A percentile compares a stretch with the other conserved stretches of the same genome.
Evolutionary conservation across 2,797 vertebrate species (phyloP).

Genomic region (Rhodeus uyekii): DNA sequence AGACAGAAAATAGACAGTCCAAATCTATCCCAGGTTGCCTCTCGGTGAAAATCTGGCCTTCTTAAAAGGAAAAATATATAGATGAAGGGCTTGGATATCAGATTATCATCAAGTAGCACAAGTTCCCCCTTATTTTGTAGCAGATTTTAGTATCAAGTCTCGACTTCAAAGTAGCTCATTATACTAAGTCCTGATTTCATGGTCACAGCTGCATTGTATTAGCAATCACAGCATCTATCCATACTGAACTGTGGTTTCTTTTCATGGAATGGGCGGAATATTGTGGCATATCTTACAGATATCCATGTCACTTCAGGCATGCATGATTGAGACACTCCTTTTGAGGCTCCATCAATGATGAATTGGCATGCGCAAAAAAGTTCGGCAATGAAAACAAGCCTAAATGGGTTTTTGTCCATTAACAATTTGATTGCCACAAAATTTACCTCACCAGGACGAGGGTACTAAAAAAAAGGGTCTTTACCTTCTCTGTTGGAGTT

Average conservation of each 20-base stretch:
- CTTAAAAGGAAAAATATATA: slow-evolving; percentile 71
- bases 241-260: slow-evolving; percentile 59
- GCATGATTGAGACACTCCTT: slow-evolving; percentile 44
- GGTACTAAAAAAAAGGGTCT: slow-evolving; percentile 33
- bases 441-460: background rate
- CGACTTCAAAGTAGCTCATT: slow-evolving; percentile 83
- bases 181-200: slow-evolving; percentile 83
- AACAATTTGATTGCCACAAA: background rate
- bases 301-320: slow-evolving; percentile 67
- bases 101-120: slow-evolving; percentile 81
- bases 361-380: slow-evolving; percentile 43
- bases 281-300: slow-evolving; percentile 69
- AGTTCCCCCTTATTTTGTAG: slow-evolving; percentile 77
- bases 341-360: slow-evolving; percentile 59
- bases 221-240: slow-evolving; percentile 76
- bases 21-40: slow-evolving; percentile 72
- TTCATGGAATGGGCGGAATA: slow-evolving; percentile 54
- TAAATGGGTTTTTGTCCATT: background rate
- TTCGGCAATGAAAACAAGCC: slow-evolving; percentile 28
- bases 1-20: slow-evolving; percentile 72
- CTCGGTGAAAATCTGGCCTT: slow-evolving; percentile 65
- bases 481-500: slow-evolving; percentile 42
- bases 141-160: slow-evolving; percentile 82
- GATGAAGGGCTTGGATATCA: slow-evolving; percentile 73
- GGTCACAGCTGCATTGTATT: slow-evolving; percentile 81